Evolutionary conservation across 2,888 invertebrate genomes (phyloP).

Genomic region (Zaprionus bogoriensis): DNA sequence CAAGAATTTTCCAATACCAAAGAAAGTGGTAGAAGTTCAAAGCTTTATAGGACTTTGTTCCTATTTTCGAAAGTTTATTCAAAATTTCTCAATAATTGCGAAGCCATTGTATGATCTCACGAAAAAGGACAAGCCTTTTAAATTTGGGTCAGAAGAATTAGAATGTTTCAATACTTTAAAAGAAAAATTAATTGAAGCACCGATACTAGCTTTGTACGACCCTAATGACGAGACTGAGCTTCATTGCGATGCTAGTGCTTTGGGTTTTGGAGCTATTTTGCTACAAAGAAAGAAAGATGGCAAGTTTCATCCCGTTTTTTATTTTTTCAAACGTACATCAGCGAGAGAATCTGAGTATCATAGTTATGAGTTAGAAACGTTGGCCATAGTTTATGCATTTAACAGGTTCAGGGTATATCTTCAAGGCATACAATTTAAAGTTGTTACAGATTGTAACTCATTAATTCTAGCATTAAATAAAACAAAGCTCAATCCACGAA

Average conservation of each 20-base stretch:
- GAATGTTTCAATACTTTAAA: neutral
- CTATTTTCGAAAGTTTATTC: neutral
- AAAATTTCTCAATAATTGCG: neutral
- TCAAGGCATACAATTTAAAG: neutral
- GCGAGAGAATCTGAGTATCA: neutral
- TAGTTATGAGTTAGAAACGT: neutral
- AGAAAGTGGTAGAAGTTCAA: too few relatives aligned
- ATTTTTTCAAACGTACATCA: neutral
- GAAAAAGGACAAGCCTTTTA: neutral
- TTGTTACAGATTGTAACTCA: neutral
- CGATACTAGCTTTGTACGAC: neutral
- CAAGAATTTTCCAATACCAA: too few relatives aligned
- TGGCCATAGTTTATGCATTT: neutral
- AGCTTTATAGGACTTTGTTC: neutral
- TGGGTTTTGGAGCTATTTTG: neutral
- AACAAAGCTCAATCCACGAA: too few relatives aligned
- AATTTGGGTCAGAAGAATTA: neutral
- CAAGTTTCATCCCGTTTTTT: neutral
- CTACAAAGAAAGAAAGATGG: neutral
- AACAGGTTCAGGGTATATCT: neutral
- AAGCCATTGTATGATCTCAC: neutral
- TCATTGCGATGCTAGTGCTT: neutral
- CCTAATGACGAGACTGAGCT: neutral
- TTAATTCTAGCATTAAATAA: neutral
- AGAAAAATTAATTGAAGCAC: neutral